Conservation (phyloP, 1,140 invertebrate genomes). For the Drosophila littoralis region DNA sequence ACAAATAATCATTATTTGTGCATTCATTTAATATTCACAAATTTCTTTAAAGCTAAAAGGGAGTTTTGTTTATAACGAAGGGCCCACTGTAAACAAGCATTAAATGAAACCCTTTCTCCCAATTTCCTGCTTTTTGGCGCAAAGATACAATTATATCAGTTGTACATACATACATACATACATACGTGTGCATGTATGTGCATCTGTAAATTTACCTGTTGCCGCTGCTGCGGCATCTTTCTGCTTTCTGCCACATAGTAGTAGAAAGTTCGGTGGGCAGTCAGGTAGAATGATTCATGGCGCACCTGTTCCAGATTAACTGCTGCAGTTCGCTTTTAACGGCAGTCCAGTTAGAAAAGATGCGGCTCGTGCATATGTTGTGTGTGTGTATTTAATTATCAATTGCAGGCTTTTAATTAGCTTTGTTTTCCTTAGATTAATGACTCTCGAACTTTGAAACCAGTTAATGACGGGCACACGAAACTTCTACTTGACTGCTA, state of each 20-base stretch:
- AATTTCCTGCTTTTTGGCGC: not conserved
- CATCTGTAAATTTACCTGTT: constrained; percentile 23
- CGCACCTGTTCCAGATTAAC: constrained; percentile 2
- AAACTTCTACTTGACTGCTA: not conserved
- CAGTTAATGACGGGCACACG: not conserved
- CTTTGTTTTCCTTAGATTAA: constrained; percentile 6
- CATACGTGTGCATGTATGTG: not conserved
- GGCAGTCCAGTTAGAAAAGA: constrained; percentile 1
- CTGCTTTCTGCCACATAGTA: constrained; percentile 1
- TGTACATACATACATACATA: not conserved
- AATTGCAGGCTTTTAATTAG: not conserved
- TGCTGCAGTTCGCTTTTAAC: constrained; percentile 23
- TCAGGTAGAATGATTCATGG: constrained; percentile 35
- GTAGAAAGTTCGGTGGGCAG: constrained; percentile 39
- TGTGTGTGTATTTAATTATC: not conserved
- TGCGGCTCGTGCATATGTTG: not conserved
- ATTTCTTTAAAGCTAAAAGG: not conserved
- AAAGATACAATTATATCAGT: not conserved
- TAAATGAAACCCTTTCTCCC: not conserved
- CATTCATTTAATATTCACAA: too few species aligned
- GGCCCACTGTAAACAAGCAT: not conserved
- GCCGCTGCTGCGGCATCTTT: not conserved
- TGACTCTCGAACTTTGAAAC: constrained; percentile 3
- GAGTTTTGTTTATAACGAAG: too few species aligned
- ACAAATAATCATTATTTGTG: too few species aligned